Conservation (phyloP, 2,113 vertebrate genomes). For the Felis chaus region DNA sequence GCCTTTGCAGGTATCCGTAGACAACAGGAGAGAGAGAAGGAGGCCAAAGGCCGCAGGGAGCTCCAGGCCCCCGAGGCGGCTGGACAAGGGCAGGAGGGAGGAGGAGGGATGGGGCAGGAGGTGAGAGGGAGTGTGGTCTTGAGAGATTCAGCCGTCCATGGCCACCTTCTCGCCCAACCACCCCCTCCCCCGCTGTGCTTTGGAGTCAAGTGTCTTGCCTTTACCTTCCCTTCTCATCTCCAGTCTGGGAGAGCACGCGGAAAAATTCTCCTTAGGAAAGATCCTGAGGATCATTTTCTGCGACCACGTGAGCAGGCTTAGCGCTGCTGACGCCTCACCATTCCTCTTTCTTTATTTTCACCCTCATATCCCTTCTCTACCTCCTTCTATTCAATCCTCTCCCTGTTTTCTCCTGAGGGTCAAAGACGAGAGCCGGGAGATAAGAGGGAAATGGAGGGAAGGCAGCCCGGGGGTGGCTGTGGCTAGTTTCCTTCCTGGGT, state of each 20-base stretch:
- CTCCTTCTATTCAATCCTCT: not conserved
- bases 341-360: not conserved
- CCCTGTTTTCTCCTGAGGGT: not conserved
- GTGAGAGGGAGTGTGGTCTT: no score
- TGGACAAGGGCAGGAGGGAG: not conserved
- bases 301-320: no score
- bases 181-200: no score
- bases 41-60: not conserved
- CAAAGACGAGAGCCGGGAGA: not conserved
- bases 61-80: not conserved
- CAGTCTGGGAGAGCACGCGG: not conserved
- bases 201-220: not conserved
- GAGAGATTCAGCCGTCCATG: not conserved
- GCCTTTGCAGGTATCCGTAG: no score
- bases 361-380: not conserved
- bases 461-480: no score
- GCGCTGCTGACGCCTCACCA: fast-evolving
- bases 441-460: not conserved
- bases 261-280: not conserved
- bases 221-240: not conserved
- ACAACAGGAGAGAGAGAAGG: not conserved
- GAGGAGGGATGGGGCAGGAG: not conserved
- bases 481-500: not conserved
- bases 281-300: not conserved
- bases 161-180: not conserved